Percentiles rank a stretch among this genome's conserved stretches.
Evolutionary conservation across 2,113 vertebrate species (phyloP).

Genomic region (Gavialis gangeticus): DNA sequence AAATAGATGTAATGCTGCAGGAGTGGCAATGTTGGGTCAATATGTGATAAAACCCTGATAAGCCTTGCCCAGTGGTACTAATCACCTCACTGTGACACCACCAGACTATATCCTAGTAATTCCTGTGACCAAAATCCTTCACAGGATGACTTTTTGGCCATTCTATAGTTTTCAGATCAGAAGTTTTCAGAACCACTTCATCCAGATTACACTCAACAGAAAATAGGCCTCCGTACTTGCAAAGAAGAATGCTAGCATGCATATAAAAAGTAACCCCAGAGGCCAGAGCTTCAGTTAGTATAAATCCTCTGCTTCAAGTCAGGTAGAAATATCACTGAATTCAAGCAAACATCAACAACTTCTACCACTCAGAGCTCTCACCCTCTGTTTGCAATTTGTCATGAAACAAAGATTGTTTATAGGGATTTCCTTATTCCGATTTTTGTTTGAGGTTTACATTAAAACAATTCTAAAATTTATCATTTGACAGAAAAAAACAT

Average conservation of each 20-base stretch:
- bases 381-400: neutral
- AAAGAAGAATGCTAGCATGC: neutral
- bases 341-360: neutral
- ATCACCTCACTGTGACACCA: rapidly evolving
- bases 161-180: neutral
- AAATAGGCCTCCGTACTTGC: neutral
- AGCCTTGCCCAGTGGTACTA: neutral
- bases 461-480: neutral
- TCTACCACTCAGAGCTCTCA: neutral
- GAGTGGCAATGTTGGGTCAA: neutral
- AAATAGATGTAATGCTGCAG: neutral
- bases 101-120: neutral
- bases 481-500: neutral
- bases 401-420: neutral
- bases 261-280: neutral
- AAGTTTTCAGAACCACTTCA: neutral
- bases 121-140: rapidly evolving
- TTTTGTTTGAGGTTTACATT: neutral
- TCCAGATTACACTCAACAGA: neutral
- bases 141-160: neutral
- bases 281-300: neutral
- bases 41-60: neutral
- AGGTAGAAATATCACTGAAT: neutral
- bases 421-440: neutral
- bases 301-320: neutral